Base-by-base conservation (phyloP, 64 coral and sea anemone species). In the Platygyra sinensis region DNA sequence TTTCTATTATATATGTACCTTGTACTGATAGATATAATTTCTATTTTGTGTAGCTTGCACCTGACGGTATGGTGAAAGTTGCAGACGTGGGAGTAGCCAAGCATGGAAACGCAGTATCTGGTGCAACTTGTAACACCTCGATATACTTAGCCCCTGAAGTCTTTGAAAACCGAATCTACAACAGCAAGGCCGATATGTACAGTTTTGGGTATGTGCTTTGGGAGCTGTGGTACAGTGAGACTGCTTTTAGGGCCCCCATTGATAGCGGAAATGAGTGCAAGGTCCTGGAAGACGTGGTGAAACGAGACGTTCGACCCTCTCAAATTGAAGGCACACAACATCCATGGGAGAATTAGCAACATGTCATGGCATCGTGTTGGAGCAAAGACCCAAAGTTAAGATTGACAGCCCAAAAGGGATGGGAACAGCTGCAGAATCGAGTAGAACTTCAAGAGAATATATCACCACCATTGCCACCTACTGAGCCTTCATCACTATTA, bases 141-240 rank as follows among this genome's bases (percentile, higher is more conserved):
- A 64, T 86, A 4, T 86, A 86, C 32, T 2, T 72, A 19, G 83
- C 83, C 12, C 83, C 83, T 28, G 83, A 86, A 30, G 83, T 72
- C 2, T 25, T 42, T 31, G 64, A 86, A 6, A 49, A 27, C 11
- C 63, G 50, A 28, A 38, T 67, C 36, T 86, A 86, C 64, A 52
- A 67, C 24, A 86, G 51, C 10, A 86, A 49, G 19, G 61, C 63
- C 12, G 64, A 86, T 16, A 86, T 86, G 39, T 46, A 46, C 39
- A 86, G 83, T 62, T 65, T 86, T 54, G 83, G 63, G 20, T 86
- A 72, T 69, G 49, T 86, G 7, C 83, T 86, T 72, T 86, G 83
- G 83, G 83, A 86, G 19, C 10, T 86, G 22, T 86, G 83, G 83
- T 72, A 86, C 30, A 65, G 83, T 10, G 33, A 86, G 63, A 46